Percentiles rank a stretch among this genome's conserved stretches.
Conservation (phyloP, 2,888 invertebrate genomes). For the Dynastes tityus region DNA sequence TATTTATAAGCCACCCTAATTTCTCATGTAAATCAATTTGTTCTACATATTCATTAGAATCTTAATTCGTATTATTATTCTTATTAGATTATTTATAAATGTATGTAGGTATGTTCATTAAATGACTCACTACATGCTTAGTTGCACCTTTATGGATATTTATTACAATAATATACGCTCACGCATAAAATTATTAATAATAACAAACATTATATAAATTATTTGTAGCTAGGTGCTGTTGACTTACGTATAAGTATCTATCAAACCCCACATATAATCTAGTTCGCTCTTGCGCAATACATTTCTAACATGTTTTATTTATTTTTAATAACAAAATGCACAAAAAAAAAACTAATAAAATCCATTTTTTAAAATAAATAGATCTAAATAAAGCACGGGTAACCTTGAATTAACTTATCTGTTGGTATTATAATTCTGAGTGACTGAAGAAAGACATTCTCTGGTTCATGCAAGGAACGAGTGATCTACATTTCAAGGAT, state of each 20-base stretch:
- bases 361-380: not conserved
- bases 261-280: not conserved
- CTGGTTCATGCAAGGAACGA: not conserved
- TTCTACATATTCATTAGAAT: constrained; percentile 10
- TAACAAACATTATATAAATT: constrained; percentile 12
- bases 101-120: not conserved
- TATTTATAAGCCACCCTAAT: not conserved
- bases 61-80: too few species aligned
- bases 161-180: not conserved
- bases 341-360: not conserved
- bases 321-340: not conserved
- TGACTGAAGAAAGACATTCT: constrained; percentile 32
- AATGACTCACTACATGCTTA: constrained; percentile 26
- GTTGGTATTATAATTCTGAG: not conserved
- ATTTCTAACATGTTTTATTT: not conserved
- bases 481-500: constrained; percentile 33
- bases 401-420: constrained; percentile 24
- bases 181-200: constrained; percentile 27
- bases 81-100: too few species aligned
- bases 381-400: not conserved
- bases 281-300: not conserved
- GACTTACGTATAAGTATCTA: not conserved
- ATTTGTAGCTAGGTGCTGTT: constrained; percentile 6
- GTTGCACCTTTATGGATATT: constrained; percentile 41
- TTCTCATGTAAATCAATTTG: not conserved